Conservation (phyloP, 2,797 vertebrate species). For the Alexandromys oeconomus region DNA sequence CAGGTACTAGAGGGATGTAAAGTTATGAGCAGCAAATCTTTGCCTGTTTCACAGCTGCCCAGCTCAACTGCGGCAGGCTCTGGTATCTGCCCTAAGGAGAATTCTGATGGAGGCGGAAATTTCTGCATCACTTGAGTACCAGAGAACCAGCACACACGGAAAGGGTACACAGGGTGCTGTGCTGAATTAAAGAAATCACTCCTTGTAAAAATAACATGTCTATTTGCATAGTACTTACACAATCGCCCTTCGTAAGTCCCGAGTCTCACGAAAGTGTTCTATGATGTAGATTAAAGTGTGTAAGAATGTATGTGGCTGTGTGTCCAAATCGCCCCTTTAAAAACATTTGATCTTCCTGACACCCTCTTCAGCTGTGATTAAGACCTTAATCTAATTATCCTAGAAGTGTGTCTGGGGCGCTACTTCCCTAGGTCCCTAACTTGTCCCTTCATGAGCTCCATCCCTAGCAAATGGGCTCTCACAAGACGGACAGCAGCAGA, state of each 20-base stretch:
- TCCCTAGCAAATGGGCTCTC: constrained; percentile 26
- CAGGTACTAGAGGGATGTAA: neutral
- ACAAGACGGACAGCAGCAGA: neutral
- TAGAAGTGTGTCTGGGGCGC: neutral
- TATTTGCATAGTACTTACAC: constrained; percentile 27
- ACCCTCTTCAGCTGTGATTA: constrained; percentile 6
- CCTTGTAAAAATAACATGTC: constrained; percentile 4
- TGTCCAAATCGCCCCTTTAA: neutral
- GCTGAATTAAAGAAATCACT: neutral
- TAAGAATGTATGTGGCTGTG: neutral
- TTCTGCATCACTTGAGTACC: neutral
- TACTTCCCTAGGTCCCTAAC: neutral
- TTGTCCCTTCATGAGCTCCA: neutral
- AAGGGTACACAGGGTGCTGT: neutral
- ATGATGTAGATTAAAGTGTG: neutral
- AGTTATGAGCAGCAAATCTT: neutral
- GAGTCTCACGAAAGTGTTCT: neutral
- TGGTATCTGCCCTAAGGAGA: neutral
- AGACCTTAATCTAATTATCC: constrained; percentile 28
- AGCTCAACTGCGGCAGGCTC: neutral
- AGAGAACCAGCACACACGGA: neutral
- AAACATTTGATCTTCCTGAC: neutral
- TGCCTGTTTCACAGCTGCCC: neutral
- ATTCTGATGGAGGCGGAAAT: neutral
- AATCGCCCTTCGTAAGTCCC: neutral